Evolutionary conservation across 2,797 vertebrate species (phyloP).

Genomic region (Nyctibius grandis): DNA sequence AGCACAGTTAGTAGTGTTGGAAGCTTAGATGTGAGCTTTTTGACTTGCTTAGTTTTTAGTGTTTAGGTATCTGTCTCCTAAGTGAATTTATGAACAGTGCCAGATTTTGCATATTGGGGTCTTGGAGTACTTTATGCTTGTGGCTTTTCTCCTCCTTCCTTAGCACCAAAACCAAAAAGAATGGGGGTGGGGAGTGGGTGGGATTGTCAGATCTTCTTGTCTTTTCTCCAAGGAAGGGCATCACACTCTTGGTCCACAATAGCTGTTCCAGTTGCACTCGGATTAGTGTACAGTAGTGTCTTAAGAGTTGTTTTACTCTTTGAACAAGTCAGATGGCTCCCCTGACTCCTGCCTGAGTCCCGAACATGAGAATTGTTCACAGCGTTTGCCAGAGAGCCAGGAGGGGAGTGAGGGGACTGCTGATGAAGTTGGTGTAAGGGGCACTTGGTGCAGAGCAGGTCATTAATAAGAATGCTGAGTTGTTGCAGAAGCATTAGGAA

Average conservation of each 20-base stretch:
- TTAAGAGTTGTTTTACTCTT: background rate
- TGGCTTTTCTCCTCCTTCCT: background rate
- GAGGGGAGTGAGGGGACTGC: background rate
- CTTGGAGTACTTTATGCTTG: background rate
- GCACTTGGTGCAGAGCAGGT: background rate
- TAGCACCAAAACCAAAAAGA: background rate
- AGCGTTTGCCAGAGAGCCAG: background rate
- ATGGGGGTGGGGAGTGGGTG: background rate
- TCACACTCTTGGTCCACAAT: background rate
- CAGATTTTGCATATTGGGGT: background rate
- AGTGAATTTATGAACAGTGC: background rate
- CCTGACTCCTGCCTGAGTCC: background rate
- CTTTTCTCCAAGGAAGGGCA: background rate
- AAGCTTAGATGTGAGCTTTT: background rate
- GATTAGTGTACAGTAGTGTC: background rate
- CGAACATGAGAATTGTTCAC: background rate
- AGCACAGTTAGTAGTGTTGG: background rate
- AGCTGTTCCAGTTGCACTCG: background rate
- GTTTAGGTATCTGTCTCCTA: background rate
- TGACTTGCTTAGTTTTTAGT: background rate
- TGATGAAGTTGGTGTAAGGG: background rate
- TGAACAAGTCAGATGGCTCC: background rate
- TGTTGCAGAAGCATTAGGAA: background rate
- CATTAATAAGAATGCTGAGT: background rate
- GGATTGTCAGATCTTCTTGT: background rate